These are phyloP conservation scores for Heliconius charithonia DNA, from an alignment of 2,888 invertebrate species.

Conservation along the genomic window DNA sequence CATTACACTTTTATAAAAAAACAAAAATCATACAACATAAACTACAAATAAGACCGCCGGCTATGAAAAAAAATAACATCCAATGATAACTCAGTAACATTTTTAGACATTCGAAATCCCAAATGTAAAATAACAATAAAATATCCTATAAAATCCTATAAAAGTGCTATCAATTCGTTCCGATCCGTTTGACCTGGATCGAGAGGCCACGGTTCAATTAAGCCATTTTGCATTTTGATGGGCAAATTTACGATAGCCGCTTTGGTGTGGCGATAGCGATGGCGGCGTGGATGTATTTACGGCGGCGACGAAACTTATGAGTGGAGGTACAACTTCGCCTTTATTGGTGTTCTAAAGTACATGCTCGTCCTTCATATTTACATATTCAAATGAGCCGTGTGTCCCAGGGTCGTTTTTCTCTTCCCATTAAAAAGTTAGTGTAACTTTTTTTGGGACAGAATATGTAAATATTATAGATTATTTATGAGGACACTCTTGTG, in stretches of 20 bases:
- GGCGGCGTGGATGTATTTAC: too few species aligned
- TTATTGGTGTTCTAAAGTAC: constrained; percentile 46
- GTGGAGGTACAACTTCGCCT: constrained; percentile 37
- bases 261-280: constrained; percentile 57
- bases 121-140: constrained; percentile 54
- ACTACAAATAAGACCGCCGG: constrained; percentile 1
- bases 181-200: constrained; percentile 79
- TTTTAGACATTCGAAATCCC: constrained; percentile 41
- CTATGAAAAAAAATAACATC: constrained; percentile 26
- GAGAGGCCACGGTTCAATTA: constrained; percentile 81
- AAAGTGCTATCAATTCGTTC: constrained; percentile 78
- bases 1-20: not conserved
- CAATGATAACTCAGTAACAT: constrained; percentile 28
- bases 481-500: constrained; percentile 23
- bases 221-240: constrained; percentile 83
- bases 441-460: constrained; percentile 39
- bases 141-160: constrained; percentile 66
- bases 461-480: constrained; percentile 36
- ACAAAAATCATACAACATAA: not conserved
- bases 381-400: constrained; percentile 45
- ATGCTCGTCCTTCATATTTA: constrained; percentile 45
- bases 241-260: constrained; percentile 78
- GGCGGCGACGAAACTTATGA: constrained; percentile 58
- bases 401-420: constrained; percentile 38
- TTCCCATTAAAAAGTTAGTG: constrained; percentile 46